Evolutionary conservation across 2,888 invertebrate genomes (phyloP).

Genomic region (Lasioglossum villosulum): DNA sequence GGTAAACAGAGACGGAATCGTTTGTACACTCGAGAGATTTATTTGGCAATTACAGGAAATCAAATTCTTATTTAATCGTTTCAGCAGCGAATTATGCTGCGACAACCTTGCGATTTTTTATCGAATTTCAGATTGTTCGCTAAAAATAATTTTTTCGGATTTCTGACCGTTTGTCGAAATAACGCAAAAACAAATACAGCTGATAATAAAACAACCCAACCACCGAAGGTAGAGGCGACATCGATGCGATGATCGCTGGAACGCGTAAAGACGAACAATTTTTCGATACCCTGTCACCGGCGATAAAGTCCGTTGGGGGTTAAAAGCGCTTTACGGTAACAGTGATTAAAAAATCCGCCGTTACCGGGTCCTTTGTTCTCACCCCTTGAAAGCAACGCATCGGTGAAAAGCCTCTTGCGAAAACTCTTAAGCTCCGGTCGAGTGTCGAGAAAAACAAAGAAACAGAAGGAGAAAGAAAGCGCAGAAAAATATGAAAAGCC

Average conservation of each 20-base stretch:
- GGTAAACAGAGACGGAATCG: not conserved
- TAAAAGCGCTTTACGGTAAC: not conserved
- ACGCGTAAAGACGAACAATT: not conserved
- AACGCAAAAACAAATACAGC: not conserved
- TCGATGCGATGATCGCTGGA: not conserved
- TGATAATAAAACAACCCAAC: not conserved
- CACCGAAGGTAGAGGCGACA: not conserved
- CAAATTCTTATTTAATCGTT: not conserved
- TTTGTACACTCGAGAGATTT: not conserved
- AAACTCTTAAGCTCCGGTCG: conserved; percentile 29
- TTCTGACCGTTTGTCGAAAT: too few species aligned
- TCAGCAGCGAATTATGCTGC: not conserved
- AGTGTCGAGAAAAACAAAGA: not conserved
- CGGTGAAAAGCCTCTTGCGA: conserved; percentile 43
- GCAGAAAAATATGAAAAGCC: not conserved
- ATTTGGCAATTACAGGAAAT: not conserved
- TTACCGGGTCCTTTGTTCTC: conserved; percentile 7
- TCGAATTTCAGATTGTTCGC: too few species aligned
- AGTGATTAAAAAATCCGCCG: conserved; percentile 35
- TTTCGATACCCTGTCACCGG: not conserved
- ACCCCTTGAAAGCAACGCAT: conserved; percentile 23
- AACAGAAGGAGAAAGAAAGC: not conserved
- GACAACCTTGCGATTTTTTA: too few species aligned
- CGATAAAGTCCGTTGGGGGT: not conserved
- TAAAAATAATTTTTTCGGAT: too few species aligned